Percentiles rank a stretch among this genome's conserved stretches.
phyloP scores from a whole-genome alignment of 92 coral and sea anemone species.

The Pocillopora grandis region DNA sequence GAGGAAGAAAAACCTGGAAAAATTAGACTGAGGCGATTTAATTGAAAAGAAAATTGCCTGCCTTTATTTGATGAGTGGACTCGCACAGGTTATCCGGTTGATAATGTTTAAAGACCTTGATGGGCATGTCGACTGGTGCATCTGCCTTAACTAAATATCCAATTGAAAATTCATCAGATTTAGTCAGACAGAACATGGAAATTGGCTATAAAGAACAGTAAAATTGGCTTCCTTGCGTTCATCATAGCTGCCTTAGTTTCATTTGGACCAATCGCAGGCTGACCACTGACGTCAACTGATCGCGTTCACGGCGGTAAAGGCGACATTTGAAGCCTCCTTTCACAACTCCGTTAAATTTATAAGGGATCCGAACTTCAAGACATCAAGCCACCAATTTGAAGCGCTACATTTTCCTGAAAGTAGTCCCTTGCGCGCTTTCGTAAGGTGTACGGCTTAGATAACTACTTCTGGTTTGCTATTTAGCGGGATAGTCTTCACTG shows the following conservation, averaged over 20 bases:
- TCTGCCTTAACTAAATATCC: conserved; percentile 41
- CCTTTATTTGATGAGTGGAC: conserved; percentile 46
- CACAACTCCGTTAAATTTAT: conserved; percentile 35
- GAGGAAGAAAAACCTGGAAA: conserved; percentile 1
- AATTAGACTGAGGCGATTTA: conserved; percentile 25
- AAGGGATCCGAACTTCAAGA: not conserved
- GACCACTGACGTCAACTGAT: conserved; percentile 37
- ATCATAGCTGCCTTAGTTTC: conserved; percentile 4
- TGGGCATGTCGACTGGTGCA: conserved; percentile 34
- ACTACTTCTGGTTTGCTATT: conserved; percentile 8
- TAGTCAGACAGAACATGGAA: conserved; percentile 30
- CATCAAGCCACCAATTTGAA: conserved; percentile 12
- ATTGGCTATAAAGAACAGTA: conserved; percentile 33
- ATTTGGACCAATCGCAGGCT: conserved; percentile 37
- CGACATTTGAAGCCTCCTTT: conserved; percentile 1
- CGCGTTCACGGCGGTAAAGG: conserved; percentile 4
- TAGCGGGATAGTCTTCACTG: not conserved
- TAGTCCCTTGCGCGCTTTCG: conserved; percentile 10
- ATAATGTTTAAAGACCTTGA: conserved; percentile 41
- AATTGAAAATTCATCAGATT: conserved; percentile 41
- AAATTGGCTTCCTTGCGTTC: conserved; percentile 41
- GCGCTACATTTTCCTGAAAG: not conserved
- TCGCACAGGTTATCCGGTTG: conserved; percentile 45
- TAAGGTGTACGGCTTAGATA: not conserved
- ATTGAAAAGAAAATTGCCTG: conserved; percentile 41